These are phyloP conservation scores for Coenonympha glycerion DNA, from an alignment of 2,888 invertebrate genomes.

Conservation along the genomic window DNA sequence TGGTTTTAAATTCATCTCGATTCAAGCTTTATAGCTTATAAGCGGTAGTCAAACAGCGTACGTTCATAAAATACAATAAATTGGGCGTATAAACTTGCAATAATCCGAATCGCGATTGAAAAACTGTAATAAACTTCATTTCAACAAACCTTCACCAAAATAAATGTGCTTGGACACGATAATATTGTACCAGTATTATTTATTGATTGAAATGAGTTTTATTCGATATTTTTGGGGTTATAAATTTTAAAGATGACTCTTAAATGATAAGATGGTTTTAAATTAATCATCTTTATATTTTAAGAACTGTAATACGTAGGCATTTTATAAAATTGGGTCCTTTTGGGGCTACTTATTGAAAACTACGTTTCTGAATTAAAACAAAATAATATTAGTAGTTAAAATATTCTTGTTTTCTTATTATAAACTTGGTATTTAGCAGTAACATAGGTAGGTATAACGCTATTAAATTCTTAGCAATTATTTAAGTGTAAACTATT, in stretches of 20 bases:
- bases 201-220: neutral
- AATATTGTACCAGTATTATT: neutral
- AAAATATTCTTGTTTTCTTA: too few species aligned
- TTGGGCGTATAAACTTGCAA: conserved; percentile 2
- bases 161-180: neutral
- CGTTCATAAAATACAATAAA: conserved; percentile 12
- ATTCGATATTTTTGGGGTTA: neutral
- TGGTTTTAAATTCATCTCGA: neutral
- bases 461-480: too few species aligned
- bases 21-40: neutral
- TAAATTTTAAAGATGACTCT: neutral
- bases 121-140: conserved; percentile 14
- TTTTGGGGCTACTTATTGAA: too few species aligned
- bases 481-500: too few species aligned
- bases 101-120: conserved; percentile 4
- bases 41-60: neutral
- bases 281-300: neutral
- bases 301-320: too few species aligned
- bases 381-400: too few species aligned
- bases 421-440: too few species aligned
- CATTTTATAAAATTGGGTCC: too few species aligned
- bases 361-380: too few species aligned
- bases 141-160: neutral
- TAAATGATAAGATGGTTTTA: neutral
- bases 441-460: too few species aligned